Percentiles rank a stretch among this genome's conserved stretches.
phyloP scores from a whole-genome alignment of 1,140 invertebrate species.

The Leptestheria dahalacensis region DNA sequence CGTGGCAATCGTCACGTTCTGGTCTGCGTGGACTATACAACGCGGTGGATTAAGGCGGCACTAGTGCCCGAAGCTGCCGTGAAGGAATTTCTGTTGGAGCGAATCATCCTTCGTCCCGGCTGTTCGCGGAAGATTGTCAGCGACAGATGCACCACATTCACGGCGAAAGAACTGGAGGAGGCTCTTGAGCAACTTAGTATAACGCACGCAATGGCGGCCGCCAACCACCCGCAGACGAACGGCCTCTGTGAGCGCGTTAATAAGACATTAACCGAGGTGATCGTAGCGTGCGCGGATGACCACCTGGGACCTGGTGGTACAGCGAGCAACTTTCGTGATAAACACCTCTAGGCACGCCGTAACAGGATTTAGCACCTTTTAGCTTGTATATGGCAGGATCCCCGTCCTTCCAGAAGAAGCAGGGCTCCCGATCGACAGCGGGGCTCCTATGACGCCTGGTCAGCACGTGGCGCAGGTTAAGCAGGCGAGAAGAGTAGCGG shows the following conservation, averaged over 20 bases:
- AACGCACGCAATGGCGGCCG: background rate
- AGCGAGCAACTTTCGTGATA: constrained; percentile 22
- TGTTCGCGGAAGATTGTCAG: constrained; percentile 15
- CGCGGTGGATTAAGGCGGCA: constrained; percentile 22
- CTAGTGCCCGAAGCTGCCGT: constrained; percentile 20
- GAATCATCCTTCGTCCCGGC: constrained; percentile 19
- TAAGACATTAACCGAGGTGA: constrained; percentile 13
- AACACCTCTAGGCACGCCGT: constrained; percentile 23
- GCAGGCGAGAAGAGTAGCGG: background rate
- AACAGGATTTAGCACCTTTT: constrained; percentile 28
- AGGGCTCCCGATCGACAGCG: background rate
- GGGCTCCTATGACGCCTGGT: background rate
- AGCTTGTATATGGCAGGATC: constrained; percentile 30
- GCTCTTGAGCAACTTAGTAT: constrained; percentile 10
- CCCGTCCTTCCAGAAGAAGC: constrained; percentile 17
- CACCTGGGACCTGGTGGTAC: constrained; percentile 24
- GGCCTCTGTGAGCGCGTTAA: constrained; percentile 19
- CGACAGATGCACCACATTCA: constrained; percentile 18
- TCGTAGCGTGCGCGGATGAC: constrained; percentile 16
- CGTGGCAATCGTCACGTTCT: constrained; percentile 23
- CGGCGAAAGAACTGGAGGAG: constrained; percentile 6
- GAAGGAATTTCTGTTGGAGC: constrained; percentile 20
- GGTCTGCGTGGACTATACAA: constrained; percentile 23
- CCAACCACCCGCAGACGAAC: constrained; percentile 17
- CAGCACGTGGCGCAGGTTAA: background rate